phyloP scores from a whole-genome alignment of 2,797 vertebrate genomes.

The Myotis planiceps region DNA sequence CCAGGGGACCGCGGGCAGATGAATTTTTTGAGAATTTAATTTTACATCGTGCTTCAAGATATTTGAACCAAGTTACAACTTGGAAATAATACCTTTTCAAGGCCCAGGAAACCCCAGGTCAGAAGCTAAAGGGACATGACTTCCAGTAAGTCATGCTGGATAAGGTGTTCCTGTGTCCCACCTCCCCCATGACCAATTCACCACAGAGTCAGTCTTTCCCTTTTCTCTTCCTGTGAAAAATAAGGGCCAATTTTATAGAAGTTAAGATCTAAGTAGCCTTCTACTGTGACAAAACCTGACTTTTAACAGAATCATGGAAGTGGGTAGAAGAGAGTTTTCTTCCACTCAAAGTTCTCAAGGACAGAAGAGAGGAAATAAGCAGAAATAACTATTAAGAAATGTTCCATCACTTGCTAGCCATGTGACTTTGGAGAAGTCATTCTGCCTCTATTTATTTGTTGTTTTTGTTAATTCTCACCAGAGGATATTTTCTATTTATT shows the following conservation, averaged over 20 bases:
- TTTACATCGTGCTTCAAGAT: neutral
- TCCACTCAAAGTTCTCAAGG: neutral
- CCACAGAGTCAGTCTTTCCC: neutral
- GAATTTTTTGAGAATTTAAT: neutral
- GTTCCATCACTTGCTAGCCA: neutral
- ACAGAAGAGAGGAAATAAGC: slow-evolving; percentile 3
- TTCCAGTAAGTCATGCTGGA: neutral
- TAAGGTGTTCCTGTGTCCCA: no score
- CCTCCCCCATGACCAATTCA: neutral
- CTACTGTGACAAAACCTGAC: neutral
- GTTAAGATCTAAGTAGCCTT: neutral
- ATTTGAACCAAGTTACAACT: neutral
- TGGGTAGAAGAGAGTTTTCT: neutral
- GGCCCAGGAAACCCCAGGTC: neutral
- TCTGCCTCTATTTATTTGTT: neutral
- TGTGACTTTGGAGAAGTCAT: neutral
- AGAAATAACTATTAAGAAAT: neutral
- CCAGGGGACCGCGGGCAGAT: neutral
- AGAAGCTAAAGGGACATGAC: neutral
- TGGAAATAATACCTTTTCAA: neutral
- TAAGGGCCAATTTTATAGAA: neutral
- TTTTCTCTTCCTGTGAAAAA: neutral
- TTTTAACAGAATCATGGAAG: neutral
- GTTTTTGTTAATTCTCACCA: no score
- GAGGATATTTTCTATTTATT: no score